These are phyloP conservation scores for Paracanthobrama guichenoti DNA, from an alignment of 2,113 vertebrate species.

Conservation along the genomic window DNA sequence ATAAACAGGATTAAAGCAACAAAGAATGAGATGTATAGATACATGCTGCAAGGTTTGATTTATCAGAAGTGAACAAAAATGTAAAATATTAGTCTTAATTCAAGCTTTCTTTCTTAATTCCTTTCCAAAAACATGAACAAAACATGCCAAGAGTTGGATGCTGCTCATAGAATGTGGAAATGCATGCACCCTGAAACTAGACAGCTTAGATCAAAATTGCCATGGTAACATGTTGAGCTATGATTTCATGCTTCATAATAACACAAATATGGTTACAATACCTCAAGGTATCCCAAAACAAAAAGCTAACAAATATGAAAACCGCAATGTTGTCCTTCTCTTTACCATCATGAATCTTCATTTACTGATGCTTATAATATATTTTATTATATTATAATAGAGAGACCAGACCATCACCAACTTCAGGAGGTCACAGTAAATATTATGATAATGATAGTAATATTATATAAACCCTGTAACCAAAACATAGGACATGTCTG, in stretches of 20 bases:
- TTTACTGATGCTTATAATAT: too few species aligned
- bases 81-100: neutral
- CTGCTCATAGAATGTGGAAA: neutral
- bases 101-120: neutral
- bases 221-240: slow-evolving; percentile 20
- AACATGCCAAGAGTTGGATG: slow-evolving; percentile 2
- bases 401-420: too few species aligned
- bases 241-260: neutral
- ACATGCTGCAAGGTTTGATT: neutral
- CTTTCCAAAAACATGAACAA: neutral
- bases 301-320: neutral
- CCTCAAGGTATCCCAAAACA: neutral
- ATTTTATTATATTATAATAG: too few species aligned
- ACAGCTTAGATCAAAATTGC: slow-evolving; percentile 31
- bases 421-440: neutral
- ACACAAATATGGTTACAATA: neutral
- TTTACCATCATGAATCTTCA: neutral
- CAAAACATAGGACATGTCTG: too few species aligned
- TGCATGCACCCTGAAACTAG: neutral
- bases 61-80: neutral
- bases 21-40: neutral
- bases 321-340: neutral
- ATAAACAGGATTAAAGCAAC: neutral
- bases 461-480: too few species aligned
- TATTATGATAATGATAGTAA: too few species aligned